Base-by-base conservation (phyloP, 2,113 vertebrate species). In the Zapornia atra region DNA sequence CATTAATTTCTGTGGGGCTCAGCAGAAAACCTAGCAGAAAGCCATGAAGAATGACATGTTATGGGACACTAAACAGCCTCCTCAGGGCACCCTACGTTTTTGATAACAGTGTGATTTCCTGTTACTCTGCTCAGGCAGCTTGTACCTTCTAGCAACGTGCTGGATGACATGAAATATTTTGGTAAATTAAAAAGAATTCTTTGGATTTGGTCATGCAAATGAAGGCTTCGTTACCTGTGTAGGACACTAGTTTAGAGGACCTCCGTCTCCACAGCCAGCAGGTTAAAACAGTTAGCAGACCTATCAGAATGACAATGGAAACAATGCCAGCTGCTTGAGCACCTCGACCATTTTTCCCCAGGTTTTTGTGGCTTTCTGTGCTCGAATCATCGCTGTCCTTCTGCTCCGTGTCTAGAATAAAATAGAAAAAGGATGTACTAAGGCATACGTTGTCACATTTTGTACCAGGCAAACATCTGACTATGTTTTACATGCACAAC, bases 201-300 rank as follows among this genome's bases (percentile, higher is more conserved):
- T 81, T 15, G 36, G 11, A 53, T 50, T 22, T 38, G 10, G 29
- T 78, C 21, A 38, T 6, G n/a, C 15, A 94, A 86, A 50, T 36
- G 3, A 85, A 5, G 12, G 17, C 24, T 15, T 78, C 29, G 4
- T 97, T 97, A 97, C 97, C 97, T 95, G 21, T 44, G 34, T 96
- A 96, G 46, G 91, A 87, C 3, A 2, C 12, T 15, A 40, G 76
- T 13, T 22, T 57, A 77, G 81, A 92, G n/a, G 71, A 63, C 7
- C 64, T 94, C 63, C 51, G 26, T 81, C 6, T 97, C 90, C 86
- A 7, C 11, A 96, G 78, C 81, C 86, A 94, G 66, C 57, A 91
- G 69, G 10, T 59, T 28, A 94, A 34, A 61, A 11, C 53, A 82
- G 38, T 6, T 33, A 95, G 25, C 75, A 87, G 5, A 68, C 54